These are phyloP conservation scores for Euura saliciscinereae DNA, from an alignment of 1,140 invertebrate species.

Conservation along the genomic window DNA sequence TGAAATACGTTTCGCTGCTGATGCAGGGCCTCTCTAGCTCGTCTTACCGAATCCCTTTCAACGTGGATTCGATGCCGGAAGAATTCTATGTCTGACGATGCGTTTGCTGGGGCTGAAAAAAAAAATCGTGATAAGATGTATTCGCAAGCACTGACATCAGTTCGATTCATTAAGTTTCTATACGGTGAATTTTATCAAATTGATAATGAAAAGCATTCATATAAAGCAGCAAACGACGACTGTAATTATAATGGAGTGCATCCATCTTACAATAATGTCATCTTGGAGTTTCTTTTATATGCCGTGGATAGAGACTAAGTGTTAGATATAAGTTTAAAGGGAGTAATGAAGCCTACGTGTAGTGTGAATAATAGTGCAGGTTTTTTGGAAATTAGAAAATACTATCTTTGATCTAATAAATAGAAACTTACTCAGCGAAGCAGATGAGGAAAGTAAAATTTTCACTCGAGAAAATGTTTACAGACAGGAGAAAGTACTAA, in stretches of 20 bases:
- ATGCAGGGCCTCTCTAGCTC: conserved; percentile 73
- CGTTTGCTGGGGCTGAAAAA: conserved; percentile 51
- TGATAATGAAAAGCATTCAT: too few relatives aligned
- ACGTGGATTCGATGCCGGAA: conserved; percentile 79
- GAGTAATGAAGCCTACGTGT: too few relatives aligned
- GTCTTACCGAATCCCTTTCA: conserved; percentile 76
- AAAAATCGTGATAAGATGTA: not conserved
- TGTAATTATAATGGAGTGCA: too few relatives aligned
- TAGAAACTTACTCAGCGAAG: not conserved
- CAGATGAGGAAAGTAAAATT: not conserved
- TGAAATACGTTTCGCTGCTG: conserved; percentile 64
- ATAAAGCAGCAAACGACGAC: too few relatives aligned
- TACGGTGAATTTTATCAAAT: too few relatives aligned
- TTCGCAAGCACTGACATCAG: conserved; percentile 13
- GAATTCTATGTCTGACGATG: conserved; percentile 75
- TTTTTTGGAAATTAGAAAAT: conserved; percentile 8
- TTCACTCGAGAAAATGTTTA: conserved; percentile 15
- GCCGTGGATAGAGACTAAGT: too few relatives aligned
- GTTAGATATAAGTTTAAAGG: too few relatives aligned
- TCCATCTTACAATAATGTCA: too few relatives aligned
- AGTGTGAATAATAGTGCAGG: too few relatives aligned
- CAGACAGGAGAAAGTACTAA: conserved; percentile 19
- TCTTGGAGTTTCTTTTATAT: too few relatives aligned
- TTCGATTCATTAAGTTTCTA: conserved; percentile 7
- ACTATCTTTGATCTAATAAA: not conserved